Conservation (phyloP, 2,888 invertebrate genomes). For the Carpatolechia fugitivella region DNA sequence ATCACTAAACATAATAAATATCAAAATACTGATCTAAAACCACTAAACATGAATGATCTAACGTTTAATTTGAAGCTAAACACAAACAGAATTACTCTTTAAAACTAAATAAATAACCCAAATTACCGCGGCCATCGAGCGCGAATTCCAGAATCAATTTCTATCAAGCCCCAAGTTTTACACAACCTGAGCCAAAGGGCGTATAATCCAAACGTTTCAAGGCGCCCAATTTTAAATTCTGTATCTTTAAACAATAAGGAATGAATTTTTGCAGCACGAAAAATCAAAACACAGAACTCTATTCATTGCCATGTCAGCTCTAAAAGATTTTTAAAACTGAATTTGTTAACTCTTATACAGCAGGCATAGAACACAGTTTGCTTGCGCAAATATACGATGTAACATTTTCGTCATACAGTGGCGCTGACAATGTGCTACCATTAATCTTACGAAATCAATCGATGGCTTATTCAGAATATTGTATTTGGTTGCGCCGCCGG, state of each 20-base stretch:
- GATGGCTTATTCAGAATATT: constrained; percentile 79
- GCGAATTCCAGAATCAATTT: constrained; percentile 67
- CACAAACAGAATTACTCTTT: constrained; percentile 48
- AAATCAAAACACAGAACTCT: constrained; percentile 45
- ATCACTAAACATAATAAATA: constrained; percentile 6
- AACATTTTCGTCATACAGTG: constrained; percentile 66
- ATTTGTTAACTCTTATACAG: constrained; percentile 54
- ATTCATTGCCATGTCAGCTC: constrained; percentile 59
- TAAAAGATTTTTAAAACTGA: constrained; percentile 58
- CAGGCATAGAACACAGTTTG: constrained; percentile 58
- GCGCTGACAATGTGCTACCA: constrained; percentile 76
- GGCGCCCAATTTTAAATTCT: constrained; percentile 30
- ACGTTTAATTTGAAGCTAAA: constrained; percentile 38
- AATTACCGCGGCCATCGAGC: constrained; percentile 49
- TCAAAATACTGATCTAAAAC: constrained; percentile 36
- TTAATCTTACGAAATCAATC: constrained; percentile 80
- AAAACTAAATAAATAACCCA: constrained; percentile 61
- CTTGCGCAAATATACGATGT: constrained; percentile 51
- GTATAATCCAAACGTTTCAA: constrained; percentile 20
- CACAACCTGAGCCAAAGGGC: constrained; percentile 26
- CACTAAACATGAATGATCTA: constrained; percentile 39
- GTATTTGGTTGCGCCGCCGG: constrained; percentile 74
- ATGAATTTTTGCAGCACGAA: constrained; percentile 28
- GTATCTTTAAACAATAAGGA: constrained; percentile 21
- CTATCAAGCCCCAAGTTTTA: constrained; percentile 48